Evolutionary conservation across 2,113 vertebrate species (phyloP).

Genomic region (Leucosticte australis): DNA sequence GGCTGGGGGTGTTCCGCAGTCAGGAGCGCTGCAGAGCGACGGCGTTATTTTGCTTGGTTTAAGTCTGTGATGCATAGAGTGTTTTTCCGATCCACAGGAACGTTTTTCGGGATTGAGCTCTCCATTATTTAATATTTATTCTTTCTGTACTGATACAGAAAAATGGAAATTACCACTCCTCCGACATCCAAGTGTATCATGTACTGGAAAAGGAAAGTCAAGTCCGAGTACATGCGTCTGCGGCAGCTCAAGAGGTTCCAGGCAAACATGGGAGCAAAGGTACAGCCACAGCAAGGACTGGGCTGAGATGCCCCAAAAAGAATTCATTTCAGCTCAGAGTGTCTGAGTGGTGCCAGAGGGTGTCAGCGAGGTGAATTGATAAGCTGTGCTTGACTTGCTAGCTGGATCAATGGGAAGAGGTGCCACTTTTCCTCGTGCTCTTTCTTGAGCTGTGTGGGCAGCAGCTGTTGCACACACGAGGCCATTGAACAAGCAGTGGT

Average conservation of each 20-base stretch:
- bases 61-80: fast-evolving
- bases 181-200: constrained; percentile 78
- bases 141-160: neutral
- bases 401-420: neutral
- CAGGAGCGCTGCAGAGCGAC: fast-evolving
- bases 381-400: neutral
- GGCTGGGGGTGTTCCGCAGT: neutral
- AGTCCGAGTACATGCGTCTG: constrained; percentile 96
- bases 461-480: neutral
- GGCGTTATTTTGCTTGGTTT: neutral
- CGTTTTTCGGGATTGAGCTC: neutral
- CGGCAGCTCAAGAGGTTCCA: constrained; percentile 92
- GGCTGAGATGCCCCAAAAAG: neutral
- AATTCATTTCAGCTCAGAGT: neutral
- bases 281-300: neutral
- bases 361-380: neutral
- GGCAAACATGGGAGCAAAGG: constrained; percentile 91
- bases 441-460: fast-evolving
- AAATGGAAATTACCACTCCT: constrained; percentile 77
- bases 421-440: fast-evolving
- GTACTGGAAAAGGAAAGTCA: constrained; percentile 95
- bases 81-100: neutral
- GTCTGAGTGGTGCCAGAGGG: neutral
- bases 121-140: fast-evolving
- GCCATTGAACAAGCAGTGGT: fast-evolving